A percentile compares a stretch with the other conserved stretches of the same genome.
phyloP scores from a whole-genome alignment of 2,113 vertebrate genomes.

The Caretta caretta region DNA sequence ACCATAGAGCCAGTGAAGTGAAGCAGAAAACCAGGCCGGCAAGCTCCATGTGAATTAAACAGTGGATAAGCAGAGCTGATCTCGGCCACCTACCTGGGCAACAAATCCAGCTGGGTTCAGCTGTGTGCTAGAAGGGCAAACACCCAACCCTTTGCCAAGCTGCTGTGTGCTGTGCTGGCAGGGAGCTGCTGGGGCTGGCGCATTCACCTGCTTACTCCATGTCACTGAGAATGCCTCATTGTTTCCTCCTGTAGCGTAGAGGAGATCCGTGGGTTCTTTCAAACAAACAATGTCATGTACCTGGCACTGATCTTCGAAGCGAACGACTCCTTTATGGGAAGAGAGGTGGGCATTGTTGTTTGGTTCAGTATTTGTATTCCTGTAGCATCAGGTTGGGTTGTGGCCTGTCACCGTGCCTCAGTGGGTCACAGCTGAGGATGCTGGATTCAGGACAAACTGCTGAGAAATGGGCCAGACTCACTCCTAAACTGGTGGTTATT shows the following conservation, averaged over 20 bases:
- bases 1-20: background rate
- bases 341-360: constrained; percentile 85
- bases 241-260: constrained; percentile 78
- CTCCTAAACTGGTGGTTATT: too few species aligned
- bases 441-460: too few species aligned
- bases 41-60: background rate
- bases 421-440: too few species aligned
- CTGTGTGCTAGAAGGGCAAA: fast-evolving
- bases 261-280: constrained; percentile 87
- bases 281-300: constrained; percentile 81
- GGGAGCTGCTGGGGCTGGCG: background rate
- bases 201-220: background rate
- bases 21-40: constrained; percentile 21
- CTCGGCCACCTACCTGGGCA: fast-evolving
- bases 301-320: constrained; percentile 92
- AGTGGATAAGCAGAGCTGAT: background rate
- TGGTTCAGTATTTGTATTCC: background rate
- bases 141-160: background rate
- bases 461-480: too few species aligned
- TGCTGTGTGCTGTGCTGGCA: background rate
- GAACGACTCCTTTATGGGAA: constrained; percentile 84
- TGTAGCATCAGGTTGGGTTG: background rate
- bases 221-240: background rate
- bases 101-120: fast-evolving
- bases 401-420: background rate